phyloP scores from a whole-genome alignment of 2,888 invertebrate genomes.

The Cosmia trapezina region DNA sequence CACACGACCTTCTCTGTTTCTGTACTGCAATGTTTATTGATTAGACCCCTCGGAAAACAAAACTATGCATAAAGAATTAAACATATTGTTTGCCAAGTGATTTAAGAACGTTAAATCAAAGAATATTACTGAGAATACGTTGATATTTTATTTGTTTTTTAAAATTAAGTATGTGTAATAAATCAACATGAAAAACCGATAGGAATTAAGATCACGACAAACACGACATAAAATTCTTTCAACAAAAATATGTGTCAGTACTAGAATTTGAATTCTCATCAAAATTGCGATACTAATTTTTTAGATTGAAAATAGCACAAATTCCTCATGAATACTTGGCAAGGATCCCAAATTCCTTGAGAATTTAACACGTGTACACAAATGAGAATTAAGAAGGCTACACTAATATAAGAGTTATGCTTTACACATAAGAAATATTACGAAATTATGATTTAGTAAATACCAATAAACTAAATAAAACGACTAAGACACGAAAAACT shows the following conservation, averaged over 20 bases:
- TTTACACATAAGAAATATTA: not conserved
- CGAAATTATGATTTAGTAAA: not conserved
- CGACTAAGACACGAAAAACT: not conserved
- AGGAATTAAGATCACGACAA: slow-evolving; percentile 5
- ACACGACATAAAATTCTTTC: not conserved
- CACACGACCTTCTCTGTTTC: slow-evolving; percentile 22
- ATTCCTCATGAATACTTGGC: slow-evolving; percentile 75
- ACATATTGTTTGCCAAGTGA: not conserved
- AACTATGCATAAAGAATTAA: not conserved
- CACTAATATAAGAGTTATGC: slow-evolving; percentile 11
- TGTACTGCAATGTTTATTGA: slow-evolving; percentile 21
- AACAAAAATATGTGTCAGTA: slow-evolving; percentile 16
- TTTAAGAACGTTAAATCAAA: not conserved
- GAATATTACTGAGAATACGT: not conserved
- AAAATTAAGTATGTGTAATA: not conserved
- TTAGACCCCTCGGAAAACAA: slow-evolving; percentile 8
- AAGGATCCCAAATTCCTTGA: slow-evolving; percentile 69
- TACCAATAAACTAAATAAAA: not conserved
- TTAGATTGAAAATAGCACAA: slow-evolving; percentile 71
- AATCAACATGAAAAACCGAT: not conserved
- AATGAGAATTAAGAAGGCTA: slow-evolving; percentile 44
- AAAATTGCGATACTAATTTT: slow-evolving; percentile 52
- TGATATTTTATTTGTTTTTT: no score
- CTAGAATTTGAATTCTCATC: slow-evolving; percentile 38
- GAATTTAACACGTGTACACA: slow-evolving; percentile 61